Evolutionary conservation across 2,888 invertebrate genomes (phyloP).

Genomic region (Mythimna loreyi): DNA sequence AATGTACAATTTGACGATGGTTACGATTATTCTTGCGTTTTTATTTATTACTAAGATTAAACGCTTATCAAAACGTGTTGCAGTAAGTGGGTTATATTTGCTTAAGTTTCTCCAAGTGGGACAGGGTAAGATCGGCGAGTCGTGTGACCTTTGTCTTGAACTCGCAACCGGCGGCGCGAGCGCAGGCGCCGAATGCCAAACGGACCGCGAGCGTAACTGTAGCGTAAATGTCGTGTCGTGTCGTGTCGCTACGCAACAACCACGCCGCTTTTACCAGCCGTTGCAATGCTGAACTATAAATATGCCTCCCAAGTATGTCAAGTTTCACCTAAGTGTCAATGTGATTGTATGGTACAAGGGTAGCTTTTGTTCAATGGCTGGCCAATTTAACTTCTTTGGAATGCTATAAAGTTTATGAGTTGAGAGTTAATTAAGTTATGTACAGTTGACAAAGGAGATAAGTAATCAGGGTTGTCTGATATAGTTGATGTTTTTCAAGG

Average conservation of each 20-base stretch:
- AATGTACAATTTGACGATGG: too few species aligned
- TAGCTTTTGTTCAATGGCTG: background rate
- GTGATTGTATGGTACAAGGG: background rate
- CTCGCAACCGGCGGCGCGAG: conserved; percentile 41
- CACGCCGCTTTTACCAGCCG: conserved; percentile 20
- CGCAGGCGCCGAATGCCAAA: conserved; percentile 45
- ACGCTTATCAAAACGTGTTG: background rate
- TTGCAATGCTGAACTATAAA: conserved; percentile 16
- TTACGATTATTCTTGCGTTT: background rate
- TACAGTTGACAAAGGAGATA: too few species aligned
- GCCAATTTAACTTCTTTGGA: conserved; percentile 1
- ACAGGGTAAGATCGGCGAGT: conserved; percentile 29
- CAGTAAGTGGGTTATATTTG: conserved; percentile 14
- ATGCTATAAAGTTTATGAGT: background rate
- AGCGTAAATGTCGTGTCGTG: conserved; percentile 45
- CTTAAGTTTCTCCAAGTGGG: conserved; percentile 51
- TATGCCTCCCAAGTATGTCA: conserved; percentile 22
- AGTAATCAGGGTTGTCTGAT: too few species aligned
- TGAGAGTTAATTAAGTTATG: background rate
- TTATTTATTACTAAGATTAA: background rate
- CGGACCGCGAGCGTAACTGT: conserved; percentile 61
- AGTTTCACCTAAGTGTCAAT: conserved; percentile 11
- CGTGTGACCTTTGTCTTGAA: conserved; percentile 61
- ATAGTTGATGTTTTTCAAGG: too few species aligned
- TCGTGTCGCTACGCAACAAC: conserved; percentile 29